A percentile compares a stretch with the other conserved stretches of the same genome.
Conservation (phyloP, 2,797 vertebrate species). For the Acanthornis magna region DNA sequence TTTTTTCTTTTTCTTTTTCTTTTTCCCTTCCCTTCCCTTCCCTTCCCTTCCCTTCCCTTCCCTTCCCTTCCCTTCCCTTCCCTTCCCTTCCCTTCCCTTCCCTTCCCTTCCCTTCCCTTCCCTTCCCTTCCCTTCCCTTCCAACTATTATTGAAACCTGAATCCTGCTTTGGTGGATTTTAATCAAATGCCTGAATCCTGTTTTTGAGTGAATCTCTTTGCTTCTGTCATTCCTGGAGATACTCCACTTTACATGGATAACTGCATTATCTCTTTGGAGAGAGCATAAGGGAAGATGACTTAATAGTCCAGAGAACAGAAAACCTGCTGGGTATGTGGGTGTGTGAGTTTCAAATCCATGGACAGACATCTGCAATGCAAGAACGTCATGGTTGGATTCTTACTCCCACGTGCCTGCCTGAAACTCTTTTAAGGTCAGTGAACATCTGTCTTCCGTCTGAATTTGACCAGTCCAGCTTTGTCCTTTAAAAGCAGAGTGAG, state of each 20-base stretch:
- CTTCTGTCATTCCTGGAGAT: background rate
- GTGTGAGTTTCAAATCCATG: background rate
- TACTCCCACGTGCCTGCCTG: background rate
- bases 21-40: too few relatives aligned
- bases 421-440: conserved; percentile 2
- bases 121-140: background rate
- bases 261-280: background rate
- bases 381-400: background rate
- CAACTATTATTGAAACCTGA: background rate
- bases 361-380: background rate
- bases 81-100: too few relatives aligned
- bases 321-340: background rate
- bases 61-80: too few relatives aligned
- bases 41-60: too few relatives aligned
- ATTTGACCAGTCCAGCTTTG: background rate
- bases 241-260: background rate
- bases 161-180: background rate
- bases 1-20: too few relatives aligned
- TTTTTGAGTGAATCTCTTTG: background rate
- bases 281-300: background rate
- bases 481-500: background rate
- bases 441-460: background rate
- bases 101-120: background rate
- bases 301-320: background rate
- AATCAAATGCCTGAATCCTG: background rate